Evolutionary conservation across 2,888 invertebrate genomes (phyloP).

Genomic region (Caenorhabditis doughertyi): DNA sequence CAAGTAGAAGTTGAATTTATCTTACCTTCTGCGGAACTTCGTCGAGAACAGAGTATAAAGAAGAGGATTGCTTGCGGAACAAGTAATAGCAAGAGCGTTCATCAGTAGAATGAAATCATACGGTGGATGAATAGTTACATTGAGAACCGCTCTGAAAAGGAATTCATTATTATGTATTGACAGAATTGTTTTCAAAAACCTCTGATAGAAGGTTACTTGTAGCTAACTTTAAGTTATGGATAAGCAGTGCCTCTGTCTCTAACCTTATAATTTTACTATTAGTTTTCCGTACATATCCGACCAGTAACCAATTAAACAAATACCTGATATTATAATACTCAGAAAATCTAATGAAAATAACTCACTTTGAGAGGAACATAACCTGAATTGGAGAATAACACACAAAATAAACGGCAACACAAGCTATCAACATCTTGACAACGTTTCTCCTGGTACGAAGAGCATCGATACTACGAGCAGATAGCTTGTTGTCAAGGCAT

Average conservation of each 20-base stretch:
- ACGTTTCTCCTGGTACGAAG: constrained; percentile 81
- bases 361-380: constrained; percentile 79
- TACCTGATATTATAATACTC: too few species aligned
- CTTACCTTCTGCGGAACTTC: constrained; percentile 71
- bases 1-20: neutral
- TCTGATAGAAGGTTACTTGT: too few species aligned
- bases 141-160: constrained; percentile 75
- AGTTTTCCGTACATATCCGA: too few species aligned
- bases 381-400: constrained; percentile 84
- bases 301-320: too few species aligned
- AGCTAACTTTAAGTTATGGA: too few species aligned
- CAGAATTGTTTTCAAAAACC: too few species aligned
- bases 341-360: neutral
- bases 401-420: constrained; percentile 84
- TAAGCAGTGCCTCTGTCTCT: too few species aligned
- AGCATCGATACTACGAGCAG: constrained; percentile 68
- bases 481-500: constrained; percentile 41
- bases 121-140: constrained; percentile 72
- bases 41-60: constrained; percentile 81
- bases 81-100: constrained; percentile 81
- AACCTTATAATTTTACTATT: too few species aligned
- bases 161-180: constrained; percentile 1
- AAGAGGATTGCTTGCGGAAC: constrained; percentile 81
- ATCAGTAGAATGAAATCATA: constrained; percentile 78
- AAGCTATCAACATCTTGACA: constrained; percentile 85